phyloP scores from a whole-genome alignment of 2,888 invertebrate genomes.

The Loripinus fragilis region DNA sequence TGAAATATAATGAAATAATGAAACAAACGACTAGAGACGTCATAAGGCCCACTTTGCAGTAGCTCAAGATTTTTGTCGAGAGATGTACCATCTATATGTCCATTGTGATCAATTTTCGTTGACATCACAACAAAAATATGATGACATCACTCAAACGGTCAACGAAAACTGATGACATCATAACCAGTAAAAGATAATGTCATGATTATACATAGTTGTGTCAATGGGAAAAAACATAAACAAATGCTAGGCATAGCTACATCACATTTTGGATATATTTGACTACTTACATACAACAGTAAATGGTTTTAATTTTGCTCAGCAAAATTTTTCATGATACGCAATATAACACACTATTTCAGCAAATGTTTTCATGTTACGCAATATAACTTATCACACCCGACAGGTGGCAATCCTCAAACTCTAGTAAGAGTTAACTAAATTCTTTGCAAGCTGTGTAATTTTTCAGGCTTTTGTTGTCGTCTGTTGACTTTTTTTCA shows the following conservation, averaged over 20 bases:
- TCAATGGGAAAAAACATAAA: background rate
- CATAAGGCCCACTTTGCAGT: conserved; percentile 67
- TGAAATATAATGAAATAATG: background rate
- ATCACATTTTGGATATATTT: conserved; percentile 12
- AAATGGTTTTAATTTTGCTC: background rate
- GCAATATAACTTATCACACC: no score
- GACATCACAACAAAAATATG: background rate
- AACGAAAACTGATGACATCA: conserved; percentile 4
- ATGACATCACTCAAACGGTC: conserved; percentile 11
- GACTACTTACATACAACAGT: background rate
- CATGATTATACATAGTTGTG: background rate
- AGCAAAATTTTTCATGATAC: no score
- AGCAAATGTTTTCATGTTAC: no score
- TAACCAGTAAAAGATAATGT: conserved; percentile 15
- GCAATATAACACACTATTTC: no score
- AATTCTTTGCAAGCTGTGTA: no score
- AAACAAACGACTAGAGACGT: conserved; percentile 26
- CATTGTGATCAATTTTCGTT: conserved; percentile 8
- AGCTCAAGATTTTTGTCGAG: conserved; percentile 76
- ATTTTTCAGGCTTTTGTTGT: no score
- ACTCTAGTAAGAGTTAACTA: no score
- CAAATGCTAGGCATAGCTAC: background rate
- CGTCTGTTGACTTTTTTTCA: no score
- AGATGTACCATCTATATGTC: conserved; percentile 26
- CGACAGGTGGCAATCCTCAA: no score